These are phyloP conservation scores for Ephialtes manifestator DNA, from an alignment of 2,888 invertebrate genomes.

Conservation along the genomic window DNA sequence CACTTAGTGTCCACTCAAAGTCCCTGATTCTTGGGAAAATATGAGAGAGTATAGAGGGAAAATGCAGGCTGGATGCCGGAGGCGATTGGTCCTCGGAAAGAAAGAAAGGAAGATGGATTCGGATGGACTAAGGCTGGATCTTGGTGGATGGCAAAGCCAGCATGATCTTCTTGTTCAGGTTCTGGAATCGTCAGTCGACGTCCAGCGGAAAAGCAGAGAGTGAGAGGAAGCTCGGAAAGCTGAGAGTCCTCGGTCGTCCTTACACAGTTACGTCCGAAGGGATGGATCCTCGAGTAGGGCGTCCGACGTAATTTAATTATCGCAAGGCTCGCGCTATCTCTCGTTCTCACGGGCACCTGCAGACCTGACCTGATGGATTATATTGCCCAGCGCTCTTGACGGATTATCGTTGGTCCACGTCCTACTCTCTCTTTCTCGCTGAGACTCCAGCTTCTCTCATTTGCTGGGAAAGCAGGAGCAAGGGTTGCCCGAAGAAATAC, in stretches of 20 bases:
- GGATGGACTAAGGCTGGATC: slow-evolving; percentile 33
- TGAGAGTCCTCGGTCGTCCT: slow-evolving; percentile 56
- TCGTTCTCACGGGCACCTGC: slow-evolving; percentile 80
- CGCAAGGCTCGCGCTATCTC: slow-evolving; percentile 71
- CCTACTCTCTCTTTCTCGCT: slow-evolving; percentile 15
- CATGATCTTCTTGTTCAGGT: slow-evolving; percentile 9
- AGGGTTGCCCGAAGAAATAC: slow-evolving; percentile 49
- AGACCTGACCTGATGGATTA: slow-evolving; percentile 84
- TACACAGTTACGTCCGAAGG: slow-evolving; percentile 63
- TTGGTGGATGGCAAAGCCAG: slow-evolving; percentile 12
- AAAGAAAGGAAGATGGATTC: slow-evolving; percentile 10
- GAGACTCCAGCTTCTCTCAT: background rate
- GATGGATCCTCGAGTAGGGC: slow-evolving; percentile 65
- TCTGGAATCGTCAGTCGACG: slow-evolving; percentile 25
- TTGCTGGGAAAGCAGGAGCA: slow-evolving; percentile 32
- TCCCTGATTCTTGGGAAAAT: slow-evolving; percentile 18
- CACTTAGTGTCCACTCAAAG: slow-evolving; percentile 24
- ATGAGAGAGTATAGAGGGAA: slow-evolving; percentile 20
- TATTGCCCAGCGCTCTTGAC: slow-evolving; percentile 82
- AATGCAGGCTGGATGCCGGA: background rate
- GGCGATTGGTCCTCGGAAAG: background rate
- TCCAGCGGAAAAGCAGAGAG: slow-evolving; percentile 7
- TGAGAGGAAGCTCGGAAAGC: slow-evolving; percentile 26
- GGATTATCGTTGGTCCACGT: slow-evolving; percentile 80
- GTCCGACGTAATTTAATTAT: slow-evolving; percentile 79